Conservation (phyloP, 2,113 vertebrate species). For the Copsychus sechellarum region DNA sequence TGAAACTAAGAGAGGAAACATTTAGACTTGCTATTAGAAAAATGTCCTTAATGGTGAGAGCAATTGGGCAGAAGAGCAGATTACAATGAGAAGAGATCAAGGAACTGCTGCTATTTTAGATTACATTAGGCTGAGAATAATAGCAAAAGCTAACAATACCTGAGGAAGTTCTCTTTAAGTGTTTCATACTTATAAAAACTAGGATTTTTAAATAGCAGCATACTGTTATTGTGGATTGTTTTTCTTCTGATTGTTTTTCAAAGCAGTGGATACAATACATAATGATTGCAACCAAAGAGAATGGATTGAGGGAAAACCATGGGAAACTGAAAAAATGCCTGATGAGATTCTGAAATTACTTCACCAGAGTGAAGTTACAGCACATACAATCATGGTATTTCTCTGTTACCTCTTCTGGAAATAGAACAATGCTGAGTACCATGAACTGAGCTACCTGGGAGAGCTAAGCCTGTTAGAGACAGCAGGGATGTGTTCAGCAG, state of each 20-base stretch:
- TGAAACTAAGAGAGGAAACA: conserved; percentile 66
- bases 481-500: background rate
- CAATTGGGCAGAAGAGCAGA: conserved; percentile 56
- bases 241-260: background rate
- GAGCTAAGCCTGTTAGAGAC: background rate
- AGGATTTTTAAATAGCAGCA: background rate
- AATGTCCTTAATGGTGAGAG: conserved; percentile 51
- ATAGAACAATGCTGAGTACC: background rate
- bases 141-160: background rate
- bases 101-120: conserved; percentile 22
- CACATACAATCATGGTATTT: background rate
- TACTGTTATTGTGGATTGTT: background rate
- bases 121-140: background rate
- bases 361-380: background rate
- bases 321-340: background rate
- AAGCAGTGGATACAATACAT: background rate
- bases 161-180: background rate
- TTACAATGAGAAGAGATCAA: conserved; percentile 31
- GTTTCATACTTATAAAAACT: background rate
- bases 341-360: background rate
- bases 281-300: background rate
- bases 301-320: background rate
- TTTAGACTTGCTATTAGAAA: conserved; percentile 64
- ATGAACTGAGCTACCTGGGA: background rate
- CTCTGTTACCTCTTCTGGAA: background rate